Evolutionary conservation across 2,113 vertebrate species (phyloP).

Genomic region (Machaerirhynchus nigripectus): DNA sequence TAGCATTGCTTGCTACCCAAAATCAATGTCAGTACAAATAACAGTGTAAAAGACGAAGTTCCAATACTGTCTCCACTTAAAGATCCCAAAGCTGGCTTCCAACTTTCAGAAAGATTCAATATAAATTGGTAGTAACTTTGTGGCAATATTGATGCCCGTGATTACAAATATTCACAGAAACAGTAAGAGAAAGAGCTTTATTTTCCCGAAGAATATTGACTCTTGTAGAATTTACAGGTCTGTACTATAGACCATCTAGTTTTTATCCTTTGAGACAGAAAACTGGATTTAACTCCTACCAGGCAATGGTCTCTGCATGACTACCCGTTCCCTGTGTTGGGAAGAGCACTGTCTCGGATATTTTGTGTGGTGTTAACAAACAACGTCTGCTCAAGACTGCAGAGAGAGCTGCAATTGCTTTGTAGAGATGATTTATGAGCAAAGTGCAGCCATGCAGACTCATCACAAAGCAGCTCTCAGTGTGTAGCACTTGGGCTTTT

Average conservation of each 20-base stretch:
- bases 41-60: not conserved
- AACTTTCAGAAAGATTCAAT: not conserved
- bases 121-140: not conserved
- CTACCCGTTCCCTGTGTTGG: not conserved
- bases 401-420: not conserved
- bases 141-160: not conserved
- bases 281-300: not conserved
- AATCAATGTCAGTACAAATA: conserved; percentile 26
- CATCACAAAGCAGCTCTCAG: not conserved
- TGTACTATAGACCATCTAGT: not conserved
- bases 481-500: not conserved
- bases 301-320: not conserved
- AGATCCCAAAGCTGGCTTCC: not conserved
- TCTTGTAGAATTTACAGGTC: not conserved
- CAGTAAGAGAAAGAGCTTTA: not conserved
- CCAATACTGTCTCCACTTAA: not conserved
- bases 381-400: not conserved
- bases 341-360: not conserved
- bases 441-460: not conserved
- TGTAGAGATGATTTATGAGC: not conserved
- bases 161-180: not conserved
- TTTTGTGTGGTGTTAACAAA: not conserved
- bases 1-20: not conserved
- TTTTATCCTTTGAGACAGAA: not conserved
- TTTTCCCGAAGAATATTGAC: not conserved